These are phyloP conservation scores for Thereuonema tuberculata DNA, from an alignment of 1,140 invertebrate genomes.

Conservation along the genomic window DNA sequence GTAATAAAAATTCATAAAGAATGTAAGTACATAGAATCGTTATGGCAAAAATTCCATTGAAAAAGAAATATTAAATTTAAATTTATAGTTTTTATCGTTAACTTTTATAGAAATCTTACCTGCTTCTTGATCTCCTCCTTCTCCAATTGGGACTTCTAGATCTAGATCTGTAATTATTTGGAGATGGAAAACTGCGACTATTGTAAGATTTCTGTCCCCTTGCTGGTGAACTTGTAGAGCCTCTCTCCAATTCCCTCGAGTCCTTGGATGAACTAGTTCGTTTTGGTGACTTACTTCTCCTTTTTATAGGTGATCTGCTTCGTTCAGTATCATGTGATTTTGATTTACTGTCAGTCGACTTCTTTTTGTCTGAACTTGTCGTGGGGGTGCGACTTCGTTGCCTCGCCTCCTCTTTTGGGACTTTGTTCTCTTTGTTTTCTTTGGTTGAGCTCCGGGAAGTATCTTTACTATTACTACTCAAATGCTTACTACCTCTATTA, in stretches of 20 bases:
- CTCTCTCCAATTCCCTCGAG: no score
- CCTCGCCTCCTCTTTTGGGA: not conserved
- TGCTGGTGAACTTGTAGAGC: no score
- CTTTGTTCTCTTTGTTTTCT: not conserved
- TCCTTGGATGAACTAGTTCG: no score
- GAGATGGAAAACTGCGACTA: no score
- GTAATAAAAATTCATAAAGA: no score
- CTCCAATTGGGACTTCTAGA: not conserved
- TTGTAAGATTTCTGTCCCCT: no score
- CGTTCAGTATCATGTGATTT: not conserved
- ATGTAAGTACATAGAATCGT: no score
- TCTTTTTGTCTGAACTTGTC: not conserved
- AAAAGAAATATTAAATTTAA: no score
- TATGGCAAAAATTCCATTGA: no score
- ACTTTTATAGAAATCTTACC: no score
- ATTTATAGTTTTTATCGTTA: no score
- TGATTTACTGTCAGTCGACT: not conserved
- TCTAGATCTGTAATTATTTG: not conserved
- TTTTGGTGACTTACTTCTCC: not conserved
- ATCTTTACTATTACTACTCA: not conserved
- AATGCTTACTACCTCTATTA: not conserved
- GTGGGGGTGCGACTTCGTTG: not conserved
- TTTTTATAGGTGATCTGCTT: not conserved
- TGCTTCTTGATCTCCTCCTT: not conserved
- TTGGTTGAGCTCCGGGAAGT: not conserved